Evolutionary conservation across 2,888 invertebrate species (phyloP).

Genomic region (Mesorhabditis belari): DNA sequence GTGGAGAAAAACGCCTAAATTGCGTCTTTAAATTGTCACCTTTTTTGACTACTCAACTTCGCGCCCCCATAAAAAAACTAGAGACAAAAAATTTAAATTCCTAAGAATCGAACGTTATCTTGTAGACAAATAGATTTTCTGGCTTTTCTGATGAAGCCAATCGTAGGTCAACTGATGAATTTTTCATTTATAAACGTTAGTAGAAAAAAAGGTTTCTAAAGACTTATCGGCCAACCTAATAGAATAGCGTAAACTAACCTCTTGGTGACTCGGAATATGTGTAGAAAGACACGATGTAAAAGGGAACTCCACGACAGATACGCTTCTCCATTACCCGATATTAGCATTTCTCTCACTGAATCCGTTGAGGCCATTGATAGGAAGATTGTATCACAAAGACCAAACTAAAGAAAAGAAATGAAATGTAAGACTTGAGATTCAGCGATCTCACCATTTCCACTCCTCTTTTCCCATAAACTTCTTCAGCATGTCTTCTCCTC

Average conservation of each 20-base stretch:
- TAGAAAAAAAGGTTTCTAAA: no score
- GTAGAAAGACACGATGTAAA: background rate
- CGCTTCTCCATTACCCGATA: background rate
- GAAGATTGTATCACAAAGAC: background rate
- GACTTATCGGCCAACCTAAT: no score
- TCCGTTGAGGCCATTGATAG: background rate
- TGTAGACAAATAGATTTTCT: conserved; percentile 6
- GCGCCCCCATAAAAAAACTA: no score
- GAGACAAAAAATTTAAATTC: no score
- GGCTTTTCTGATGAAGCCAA: no score
- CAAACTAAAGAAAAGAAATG: background rate
- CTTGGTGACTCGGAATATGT: background rate
- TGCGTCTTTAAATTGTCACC: no score
- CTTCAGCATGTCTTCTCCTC: background rate
- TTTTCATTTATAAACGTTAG: no score
- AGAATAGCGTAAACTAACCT: no score
- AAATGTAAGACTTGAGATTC: background rate
- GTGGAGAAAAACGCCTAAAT: no score
- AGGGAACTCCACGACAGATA: background rate
- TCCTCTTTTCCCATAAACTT: background rate
- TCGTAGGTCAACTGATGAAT: no score
- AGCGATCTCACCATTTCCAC: background rate
- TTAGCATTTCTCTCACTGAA: background rate
- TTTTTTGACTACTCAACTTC: no score
- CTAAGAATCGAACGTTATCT: no score